Conservation (phyloP, 2,888 invertebrate species). For the Lepidocyrtinus sp. region DNA sequence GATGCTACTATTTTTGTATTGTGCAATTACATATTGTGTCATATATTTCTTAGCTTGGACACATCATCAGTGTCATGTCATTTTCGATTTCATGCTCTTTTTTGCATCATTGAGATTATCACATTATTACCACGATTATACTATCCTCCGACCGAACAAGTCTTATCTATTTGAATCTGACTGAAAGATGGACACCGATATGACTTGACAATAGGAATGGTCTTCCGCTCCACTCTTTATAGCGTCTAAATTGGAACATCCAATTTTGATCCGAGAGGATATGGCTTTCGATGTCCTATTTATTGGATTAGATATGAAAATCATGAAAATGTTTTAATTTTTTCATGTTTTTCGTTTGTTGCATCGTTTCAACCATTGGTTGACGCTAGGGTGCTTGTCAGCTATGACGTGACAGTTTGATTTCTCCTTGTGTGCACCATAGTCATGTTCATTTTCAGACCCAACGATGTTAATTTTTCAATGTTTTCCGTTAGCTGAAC, state of each 20-base stretch:
- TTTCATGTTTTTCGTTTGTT: neutral
- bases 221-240: conserved; percentile 3
- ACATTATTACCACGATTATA: too few species aligned
- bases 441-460: too few species aligned
- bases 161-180: neutral
- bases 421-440: conserved; percentile 8
- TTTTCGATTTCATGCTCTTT: conserved; percentile 8
- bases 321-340: conserved; percentile 13
- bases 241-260: conserved; percentile 1
- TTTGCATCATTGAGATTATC: conserved; percentile 13
- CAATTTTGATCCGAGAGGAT: neutral
- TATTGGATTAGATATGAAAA: neutral
- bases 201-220: conserved; percentile 1
- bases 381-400: neutral
- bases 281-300: neutral
- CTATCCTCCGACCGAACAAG: neutral
- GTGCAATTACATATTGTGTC: conserved; percentile 1
- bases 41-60: conserved; percentile 11
- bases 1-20: conserved; percentile 13
- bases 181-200: conserved; percentile 9
- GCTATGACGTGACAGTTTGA: conserved; percentile 4
- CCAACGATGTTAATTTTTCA: too few species aligned
- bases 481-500: too few species aligned
- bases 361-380: neutral
- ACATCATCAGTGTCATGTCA: conserved; percentile 13